A percentile compares a stretch with the other conserved stretches of the same genome.
These are phyloP conservation scores for Leptosomus discolor DNA, from an alignment of 2,113 vertebrate genomes.

Conservation along the genomic window DNA sequence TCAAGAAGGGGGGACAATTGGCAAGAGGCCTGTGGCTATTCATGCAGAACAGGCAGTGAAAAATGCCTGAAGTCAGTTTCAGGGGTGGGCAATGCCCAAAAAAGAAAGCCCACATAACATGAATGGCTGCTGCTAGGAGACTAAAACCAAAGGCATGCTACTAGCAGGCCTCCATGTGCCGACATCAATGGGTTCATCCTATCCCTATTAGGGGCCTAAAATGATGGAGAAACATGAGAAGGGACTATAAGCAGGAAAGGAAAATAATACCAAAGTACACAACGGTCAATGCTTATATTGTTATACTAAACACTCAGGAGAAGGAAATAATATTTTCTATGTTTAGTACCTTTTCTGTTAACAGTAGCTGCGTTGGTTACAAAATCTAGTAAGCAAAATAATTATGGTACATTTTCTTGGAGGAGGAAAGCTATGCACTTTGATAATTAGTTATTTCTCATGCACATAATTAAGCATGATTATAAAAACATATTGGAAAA, in stretches of 20 bases:
- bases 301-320: constrained; percentile 1
- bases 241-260: constrained; percentile 68
- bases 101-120: constrained; percentile 75
- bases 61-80: constrained; percentile 79
- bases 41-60: constrained; percentile 81
- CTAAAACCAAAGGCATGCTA: constrained; percentile 76
- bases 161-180: constrained; percentile 67
- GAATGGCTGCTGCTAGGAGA: constrained; percentile 82
- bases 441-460: neutral
- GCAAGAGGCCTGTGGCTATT: constrained; percentile 81
- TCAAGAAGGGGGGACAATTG: constrained; percentile 74
- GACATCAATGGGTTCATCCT: constrained; percentile 74
- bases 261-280: constrained; percentile 69
- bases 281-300: constrained; percentile 54
- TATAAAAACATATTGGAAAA: constrained; percentile 8
- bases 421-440: neutral
- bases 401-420: neutral
- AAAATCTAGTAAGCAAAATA: neutral
- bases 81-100: constrained; percentile 80
- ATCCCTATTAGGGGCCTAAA: constrained; percentile 73
- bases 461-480: neutral
- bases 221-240: constrained; percentile 83
- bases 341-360: neutral
- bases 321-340: constrained; percentile 45
- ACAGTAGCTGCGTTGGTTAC: neutral